Evolutionary conservation across 2,797 vertebrate genomes (phyloP).

Genomic region (Lerista edwardsae): DNA sequence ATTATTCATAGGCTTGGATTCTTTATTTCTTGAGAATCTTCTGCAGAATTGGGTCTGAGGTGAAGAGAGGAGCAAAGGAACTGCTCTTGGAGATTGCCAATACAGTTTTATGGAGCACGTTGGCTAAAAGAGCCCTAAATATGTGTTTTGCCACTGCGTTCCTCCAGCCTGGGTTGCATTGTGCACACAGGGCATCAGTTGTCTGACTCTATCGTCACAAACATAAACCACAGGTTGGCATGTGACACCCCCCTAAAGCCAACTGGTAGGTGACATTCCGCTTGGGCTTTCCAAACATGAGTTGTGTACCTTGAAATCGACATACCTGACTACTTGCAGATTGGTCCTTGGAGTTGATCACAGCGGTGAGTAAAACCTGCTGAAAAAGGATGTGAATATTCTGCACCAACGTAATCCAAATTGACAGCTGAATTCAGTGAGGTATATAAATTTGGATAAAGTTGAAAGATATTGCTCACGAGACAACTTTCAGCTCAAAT

Average conservation of each 20-base stretch:
- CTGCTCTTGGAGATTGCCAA: neutral
- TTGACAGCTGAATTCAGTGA: too few species aligned
- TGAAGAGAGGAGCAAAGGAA: neutral
- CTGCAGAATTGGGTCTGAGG: neutral
- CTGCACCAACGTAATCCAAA: neutral
- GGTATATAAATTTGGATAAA: too few species aligned
- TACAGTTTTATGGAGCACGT: constrained; percentile 28
- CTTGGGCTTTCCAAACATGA: neutral
- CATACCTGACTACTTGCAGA: neutral
- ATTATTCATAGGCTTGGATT: neutral
- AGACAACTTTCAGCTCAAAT: too few species aligned
- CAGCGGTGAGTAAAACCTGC: neutral
- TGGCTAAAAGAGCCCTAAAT: neutral
- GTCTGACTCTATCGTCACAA: neutral
- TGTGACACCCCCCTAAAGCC: neutral
- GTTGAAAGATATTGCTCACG: too few species aligned
- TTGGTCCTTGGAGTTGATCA: neutral
- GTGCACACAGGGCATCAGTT: neutral
- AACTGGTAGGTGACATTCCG: neutral
- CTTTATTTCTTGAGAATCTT: neutral
- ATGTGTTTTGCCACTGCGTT: neutral
- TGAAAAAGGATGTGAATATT: neutral
- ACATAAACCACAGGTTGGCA: neutral
- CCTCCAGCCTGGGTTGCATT: neutral
- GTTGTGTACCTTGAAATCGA: neutral